Evolutionary conservation across 1,140 invertebrate genomes (phyloP).

Genomic region (Drosophila sp.): DNA sequence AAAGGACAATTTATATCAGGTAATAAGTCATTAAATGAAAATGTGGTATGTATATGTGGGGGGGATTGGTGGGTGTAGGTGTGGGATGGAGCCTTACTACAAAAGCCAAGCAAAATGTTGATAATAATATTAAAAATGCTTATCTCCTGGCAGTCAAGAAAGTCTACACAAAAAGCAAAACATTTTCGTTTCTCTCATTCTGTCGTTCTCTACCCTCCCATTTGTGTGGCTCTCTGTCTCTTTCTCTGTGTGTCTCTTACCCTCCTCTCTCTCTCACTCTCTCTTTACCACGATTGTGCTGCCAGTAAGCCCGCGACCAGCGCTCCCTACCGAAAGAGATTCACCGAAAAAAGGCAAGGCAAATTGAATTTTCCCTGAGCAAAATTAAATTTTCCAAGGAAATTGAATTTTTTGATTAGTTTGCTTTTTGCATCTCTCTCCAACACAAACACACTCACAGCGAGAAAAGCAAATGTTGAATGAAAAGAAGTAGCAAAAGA

Average conservation of each 20-base stretch:
- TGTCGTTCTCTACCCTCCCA: neutral
- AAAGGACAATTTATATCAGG: constrained; percentile 46
- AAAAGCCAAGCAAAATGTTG: constrained; percentile 45
- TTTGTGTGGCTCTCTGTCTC: neutral
- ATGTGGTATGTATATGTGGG: too few relatives aligned
- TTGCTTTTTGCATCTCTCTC: constrained; percentile 77
- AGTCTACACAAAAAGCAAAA: constrained; percentile 60
- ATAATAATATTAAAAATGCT: constrained; percentile 74
- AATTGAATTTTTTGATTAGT: constrained; percentile 82
- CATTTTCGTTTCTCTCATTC: neutral
- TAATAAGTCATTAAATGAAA: constrained; percentile 52
- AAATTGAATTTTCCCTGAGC: constrained; percentile 81
- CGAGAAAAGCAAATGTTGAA: constrained; percentile 58
- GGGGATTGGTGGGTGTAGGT: too few relatives aligned
- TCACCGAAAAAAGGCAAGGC: constrained; percentile 62
- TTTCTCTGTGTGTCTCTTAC: constrained; percentile 14
- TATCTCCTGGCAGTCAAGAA: constrained; percentile 49
- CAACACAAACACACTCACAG: constrained; percentile 50
- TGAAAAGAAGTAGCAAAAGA: constrained; percentile 36
- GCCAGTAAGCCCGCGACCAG: constrained; percentile 30
- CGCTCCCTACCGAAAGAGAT: constrained; percentile 27
- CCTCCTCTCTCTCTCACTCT: neutral
- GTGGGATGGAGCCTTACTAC: constrained; percentile 7
- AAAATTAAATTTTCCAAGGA: constrained; percentile 82
- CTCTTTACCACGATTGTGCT: neutral